These are phyloP conservation scores for Eulemur rubriventer DNA, from an alignment of 2,797 vertebrate genomes.

Conservation along the genomic window DNA sequence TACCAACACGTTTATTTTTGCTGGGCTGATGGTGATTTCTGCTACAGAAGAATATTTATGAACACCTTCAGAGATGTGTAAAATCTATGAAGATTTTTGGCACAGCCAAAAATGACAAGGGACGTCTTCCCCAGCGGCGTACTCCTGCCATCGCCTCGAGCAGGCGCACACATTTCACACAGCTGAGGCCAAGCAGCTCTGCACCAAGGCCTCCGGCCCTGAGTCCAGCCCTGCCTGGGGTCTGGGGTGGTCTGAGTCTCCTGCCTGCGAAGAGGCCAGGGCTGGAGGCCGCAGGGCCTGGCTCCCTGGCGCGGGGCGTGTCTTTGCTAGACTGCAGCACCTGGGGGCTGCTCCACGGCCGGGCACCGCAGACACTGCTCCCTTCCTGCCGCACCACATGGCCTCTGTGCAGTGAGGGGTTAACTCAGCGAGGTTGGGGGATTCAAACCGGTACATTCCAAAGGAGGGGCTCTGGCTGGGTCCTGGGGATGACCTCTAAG, in stretches of 20 bases:
- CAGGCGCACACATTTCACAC: rapidly evolving
- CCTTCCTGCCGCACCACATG: neutral
- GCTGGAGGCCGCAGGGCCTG: neutral
- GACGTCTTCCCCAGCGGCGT: rapidly evolving
- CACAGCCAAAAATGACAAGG: rapidly evolving
- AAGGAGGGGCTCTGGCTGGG: too few species aligned
- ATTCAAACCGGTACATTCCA: neutral
- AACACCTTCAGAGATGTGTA: neutral
- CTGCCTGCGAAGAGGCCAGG: neutral
- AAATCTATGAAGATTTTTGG: neutral
- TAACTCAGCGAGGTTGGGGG: neutral
- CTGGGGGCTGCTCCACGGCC: rapidly evolving
- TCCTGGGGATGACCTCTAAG: neutral
- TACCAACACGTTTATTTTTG: neutral
- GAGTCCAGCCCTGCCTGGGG: neutral
- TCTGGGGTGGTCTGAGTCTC: too few species aligned
- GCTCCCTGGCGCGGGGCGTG: rapidly evolving
- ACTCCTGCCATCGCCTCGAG: rapidly evolving
- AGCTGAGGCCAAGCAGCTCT: neutral
- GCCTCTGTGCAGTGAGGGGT: neutral
- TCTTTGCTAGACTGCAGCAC: rapidly evolving
- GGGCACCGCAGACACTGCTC: rapidly evolving
- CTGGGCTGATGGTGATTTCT: neutral
- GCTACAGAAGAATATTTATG: neutral
- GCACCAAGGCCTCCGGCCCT: neutral